Base-by-base conservation (phyloP, 2,797 vertebrate species). In the Chelidonichthys spinosus region DNA sequence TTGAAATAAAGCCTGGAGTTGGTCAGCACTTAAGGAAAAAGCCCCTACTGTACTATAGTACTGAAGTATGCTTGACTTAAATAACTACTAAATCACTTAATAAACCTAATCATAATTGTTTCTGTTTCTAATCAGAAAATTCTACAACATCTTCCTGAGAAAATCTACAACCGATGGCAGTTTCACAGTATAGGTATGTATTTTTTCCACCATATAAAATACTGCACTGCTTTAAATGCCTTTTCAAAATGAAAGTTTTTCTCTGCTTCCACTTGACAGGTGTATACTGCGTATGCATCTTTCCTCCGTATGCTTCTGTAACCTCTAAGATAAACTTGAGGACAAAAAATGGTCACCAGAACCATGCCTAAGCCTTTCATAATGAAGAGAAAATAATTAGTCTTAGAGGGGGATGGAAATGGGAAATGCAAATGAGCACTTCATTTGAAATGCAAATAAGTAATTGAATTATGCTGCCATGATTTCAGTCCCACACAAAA, bases 161-260 rank as follows among this genome's bases (percentile, higher is more conserved):
- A 96, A 93, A 98, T 99, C 95, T 97, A 97, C 95, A 97, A 93
- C 92, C 95, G 97, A 90, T 99, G 98, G 98, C 98, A 99, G 95
- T 99, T 98, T 90, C 98, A 97, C 95, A 99, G 98, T 93, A 99
- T 99, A 97, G 98, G 98, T 99, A 96, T 95, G 96, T 89, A 70
- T 54, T 35, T 18, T 0, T 40, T 32, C 5, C 9, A 47, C 9
- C 4, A 10, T 32, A 14, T 66, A 5, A 47, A 71, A 67, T 17
- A 54, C 35, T 54, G 7, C 37, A 25, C 3, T n/a, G n/a, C 2
- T n/a, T 52, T 14, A 33, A 56, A 69, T 63, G 33, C 37, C 54
- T 25, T 25, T 25, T 25, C 25, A 25, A 25, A 25, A 25, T 25
- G 25, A 25, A 33, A 9, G 17, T 1, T 4, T 32, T 52, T 36